Percentiles rank a stretch among this genome's conserved stretches.
Conservation (phyloP, 2,113 vertebrate genomes). For the Illadopsis cleaveri region DNA sequence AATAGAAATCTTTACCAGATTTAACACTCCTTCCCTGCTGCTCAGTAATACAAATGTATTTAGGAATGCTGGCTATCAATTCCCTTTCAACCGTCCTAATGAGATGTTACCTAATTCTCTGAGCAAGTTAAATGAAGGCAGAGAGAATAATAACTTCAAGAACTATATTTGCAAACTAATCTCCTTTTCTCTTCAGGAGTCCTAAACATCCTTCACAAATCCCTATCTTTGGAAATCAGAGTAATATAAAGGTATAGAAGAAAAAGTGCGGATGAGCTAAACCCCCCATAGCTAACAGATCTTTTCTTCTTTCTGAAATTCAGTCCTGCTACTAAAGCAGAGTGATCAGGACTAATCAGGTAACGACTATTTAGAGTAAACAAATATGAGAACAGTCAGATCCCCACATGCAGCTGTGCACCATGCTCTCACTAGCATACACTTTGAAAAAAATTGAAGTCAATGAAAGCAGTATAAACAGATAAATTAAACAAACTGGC, state of each 20-base stretch:
- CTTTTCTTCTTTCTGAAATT: constrained; percentile 9
- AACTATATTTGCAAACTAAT: constrained; percentile 40
- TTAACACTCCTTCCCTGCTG: constrained; percentile 45
- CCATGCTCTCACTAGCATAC: background rate
- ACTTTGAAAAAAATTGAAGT: background rate
- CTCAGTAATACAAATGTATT: constrained; percentile 33
- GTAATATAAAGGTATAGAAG: background rate
- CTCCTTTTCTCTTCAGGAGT: constrained; percentile 28
- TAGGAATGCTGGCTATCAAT: constrained; percentile 16
- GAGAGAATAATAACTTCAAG: constrained; percentile 17
- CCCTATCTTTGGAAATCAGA: constrained; percentile 34
- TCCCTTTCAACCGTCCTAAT: constrained; percentile 38
- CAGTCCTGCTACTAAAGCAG: background rate
- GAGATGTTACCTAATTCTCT: constrained; percentile 40
- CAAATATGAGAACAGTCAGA: background rate
- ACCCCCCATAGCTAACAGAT: background rate
- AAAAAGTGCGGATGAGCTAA: background rate
- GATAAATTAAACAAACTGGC: background rate
- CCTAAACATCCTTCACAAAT: constrained; percentile 12
- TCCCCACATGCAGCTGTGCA: background rate
- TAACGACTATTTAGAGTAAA: background rate
- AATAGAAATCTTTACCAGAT: constrained; percentile 38
- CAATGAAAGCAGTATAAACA: background rate
- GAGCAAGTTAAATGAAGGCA: constrained; percentile 29
- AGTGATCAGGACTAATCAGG: background rate